These are phyloP conservation scores for Gnathonemus longibarbis DNA, from an alignment of 2,113 vertebrate genomes.

Conservation along the genomic window DNA sequence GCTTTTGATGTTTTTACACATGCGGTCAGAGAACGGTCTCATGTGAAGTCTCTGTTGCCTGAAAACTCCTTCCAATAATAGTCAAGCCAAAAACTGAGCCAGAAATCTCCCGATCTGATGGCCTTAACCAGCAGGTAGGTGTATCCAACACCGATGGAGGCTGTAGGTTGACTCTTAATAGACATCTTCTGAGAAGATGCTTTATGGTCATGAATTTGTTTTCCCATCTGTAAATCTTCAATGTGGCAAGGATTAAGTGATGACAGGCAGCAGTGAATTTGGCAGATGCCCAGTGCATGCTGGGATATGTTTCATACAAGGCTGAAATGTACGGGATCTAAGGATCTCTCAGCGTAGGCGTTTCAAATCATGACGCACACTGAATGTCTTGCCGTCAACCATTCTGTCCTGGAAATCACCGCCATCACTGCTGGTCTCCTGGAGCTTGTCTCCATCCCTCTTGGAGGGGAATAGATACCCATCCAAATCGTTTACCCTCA, in stretches of 20 bases:
- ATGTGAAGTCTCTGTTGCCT: neutral
- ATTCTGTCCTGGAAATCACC: neutral
- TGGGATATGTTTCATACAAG: conserved; percentile 2
- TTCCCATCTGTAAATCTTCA: neutral
- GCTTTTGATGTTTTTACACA: neutral
- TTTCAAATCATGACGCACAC: neutral
- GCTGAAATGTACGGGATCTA: neutral
- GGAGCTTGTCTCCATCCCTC: neutral
- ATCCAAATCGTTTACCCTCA: neutral
- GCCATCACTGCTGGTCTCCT: neutral
- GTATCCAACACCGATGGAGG: neutral
- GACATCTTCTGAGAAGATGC: neutral
- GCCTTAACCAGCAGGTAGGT: neutral
- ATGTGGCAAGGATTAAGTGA: neutral
- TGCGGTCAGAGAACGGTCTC: neutral
- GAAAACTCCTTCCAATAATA: neutral
- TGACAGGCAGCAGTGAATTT: neutral
- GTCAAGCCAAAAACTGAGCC: neutral
- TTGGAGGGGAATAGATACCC: neutral
- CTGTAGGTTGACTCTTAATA: neutral
- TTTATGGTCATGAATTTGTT: neutral
- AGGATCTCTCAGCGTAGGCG: neutral
- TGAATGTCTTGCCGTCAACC: neutral
- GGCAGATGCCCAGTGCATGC: neutral
- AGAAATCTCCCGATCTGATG: neutral